These are phyloP conservation scores for Muscicapa adusta DNA, from an alignment of 2,113 vertebrate species.

Conservation along the genomic window DNA sequence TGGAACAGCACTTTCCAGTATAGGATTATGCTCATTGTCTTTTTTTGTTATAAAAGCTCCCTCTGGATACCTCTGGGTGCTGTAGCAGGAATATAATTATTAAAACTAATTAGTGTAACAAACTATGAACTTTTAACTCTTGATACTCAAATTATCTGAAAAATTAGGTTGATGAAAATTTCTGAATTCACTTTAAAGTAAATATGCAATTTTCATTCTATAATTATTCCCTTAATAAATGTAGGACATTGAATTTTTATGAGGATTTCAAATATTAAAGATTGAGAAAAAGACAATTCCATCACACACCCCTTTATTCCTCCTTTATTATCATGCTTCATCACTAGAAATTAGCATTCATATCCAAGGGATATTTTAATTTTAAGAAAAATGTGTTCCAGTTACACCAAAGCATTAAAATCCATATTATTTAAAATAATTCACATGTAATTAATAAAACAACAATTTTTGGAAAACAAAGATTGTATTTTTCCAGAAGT, in stretches of 20 bases:
- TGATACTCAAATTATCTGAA: not conserved
- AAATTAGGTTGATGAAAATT: not conserved
- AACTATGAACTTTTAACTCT: not conserved
- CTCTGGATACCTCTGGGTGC: not conserved
- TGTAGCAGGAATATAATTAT: not conserved
- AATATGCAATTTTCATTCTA: not conserved
- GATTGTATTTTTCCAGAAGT: not conserved
- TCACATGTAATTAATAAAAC: not conserved
- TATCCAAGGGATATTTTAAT: not conserved
- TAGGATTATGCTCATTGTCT: not conserved
- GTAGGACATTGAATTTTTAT: not conserved
- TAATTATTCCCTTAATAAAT: not conserved
- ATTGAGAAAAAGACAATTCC: not conserved
- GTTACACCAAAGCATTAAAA: not conserved
- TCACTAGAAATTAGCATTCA: not conserved
- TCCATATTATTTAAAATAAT: not conserved
- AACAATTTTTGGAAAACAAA: fast-evolving
- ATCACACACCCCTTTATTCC: not conserved
- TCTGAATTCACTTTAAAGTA: not conserved
- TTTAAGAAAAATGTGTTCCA: not conserved
- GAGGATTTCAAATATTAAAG: not conserved
- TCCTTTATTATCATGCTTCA: not conserved
- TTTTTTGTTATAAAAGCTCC: not conserved
- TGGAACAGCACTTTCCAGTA: not conserved
- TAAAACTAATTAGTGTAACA: not conserved